Evolutionary conservation across 1,140 invertebrate species (phyloP).

Genomic region (Brachionus calyciflorus): DNA sequence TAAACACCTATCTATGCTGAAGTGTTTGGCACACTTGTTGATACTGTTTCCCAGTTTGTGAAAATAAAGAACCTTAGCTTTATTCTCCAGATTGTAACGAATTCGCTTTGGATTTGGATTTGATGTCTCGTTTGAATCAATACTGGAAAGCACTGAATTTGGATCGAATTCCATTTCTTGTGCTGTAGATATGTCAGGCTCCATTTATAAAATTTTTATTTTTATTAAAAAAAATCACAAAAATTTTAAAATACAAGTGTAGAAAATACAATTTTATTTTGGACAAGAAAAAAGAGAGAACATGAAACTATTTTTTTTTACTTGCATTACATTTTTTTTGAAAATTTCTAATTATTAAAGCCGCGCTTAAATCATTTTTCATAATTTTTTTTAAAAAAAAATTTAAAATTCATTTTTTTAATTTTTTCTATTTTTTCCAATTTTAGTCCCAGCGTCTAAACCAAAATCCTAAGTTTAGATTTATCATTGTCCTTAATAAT

Average conservation of each 20-base stretch:
- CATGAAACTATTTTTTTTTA: conserved; percentile 5
- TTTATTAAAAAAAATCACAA: neutral
- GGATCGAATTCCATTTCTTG: conserved; percentile 5
- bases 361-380: too few relatives aligned
- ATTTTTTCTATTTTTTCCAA: too few relatives aligned
- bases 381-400: too few relatives aligned
- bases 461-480: too few relatives aligned
- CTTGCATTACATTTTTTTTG: neutral
- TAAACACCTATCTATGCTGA: neutral
- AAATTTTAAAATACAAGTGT: neutral
- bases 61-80: neutral
- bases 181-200: conserved; percentile 8
- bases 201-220: conserved; percentile 3
- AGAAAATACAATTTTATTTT: neutral
- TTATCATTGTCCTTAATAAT: too few relatives aligned
- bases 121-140: neutral
- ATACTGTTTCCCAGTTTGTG: neutral
- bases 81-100: neutral
- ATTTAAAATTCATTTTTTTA: too few relatives aligned
- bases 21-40: neutral
- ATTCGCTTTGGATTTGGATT: neutral
- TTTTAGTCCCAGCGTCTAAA: too few relatives aligned
- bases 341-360: neutral
- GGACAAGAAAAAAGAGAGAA: neutral
- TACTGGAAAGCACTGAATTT: neutral